Evolutionary conservation across 2,797 vertebrate genomes (phyloP).

Genomic region (Darevskia mixta): DNA sequence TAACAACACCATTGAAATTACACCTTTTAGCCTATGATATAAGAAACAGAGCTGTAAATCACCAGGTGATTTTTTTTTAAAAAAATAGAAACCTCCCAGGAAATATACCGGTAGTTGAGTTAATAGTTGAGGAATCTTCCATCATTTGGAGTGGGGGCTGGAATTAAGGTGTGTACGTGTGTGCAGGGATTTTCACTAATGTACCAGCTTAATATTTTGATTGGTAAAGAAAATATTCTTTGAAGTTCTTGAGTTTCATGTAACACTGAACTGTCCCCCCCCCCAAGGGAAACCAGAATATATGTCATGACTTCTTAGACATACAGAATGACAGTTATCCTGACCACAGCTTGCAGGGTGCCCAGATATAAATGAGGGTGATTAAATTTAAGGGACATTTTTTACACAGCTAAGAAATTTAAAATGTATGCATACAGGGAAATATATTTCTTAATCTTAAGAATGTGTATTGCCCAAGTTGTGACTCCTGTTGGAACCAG

Average conservation of each 20-base stretch:
- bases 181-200: not conserved
- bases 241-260: not conserved
- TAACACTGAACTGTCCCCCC: not conserved
- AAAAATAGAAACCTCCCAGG: constrained; percentile 38
- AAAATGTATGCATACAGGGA: rapidly evolving
- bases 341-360: not conserved
- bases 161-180: constrained; percentile 14
- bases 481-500: not conserved
- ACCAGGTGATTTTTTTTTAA: not conserved
- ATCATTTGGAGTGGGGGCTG: constrained; percentile 27
- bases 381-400: constrained; percentile 5
- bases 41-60: constrained; percentile 23
- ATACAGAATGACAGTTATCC: constrained; percentile 1
- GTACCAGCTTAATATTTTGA: constrained; percentile 8
- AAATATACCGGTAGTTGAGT: constrained; percentile 38
- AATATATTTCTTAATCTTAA: not conserved
- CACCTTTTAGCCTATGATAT: constrained; percentile 33
- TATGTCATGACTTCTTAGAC: constrained; percentile 23
- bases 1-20: constrained; percentile 45
- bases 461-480: not conserved
- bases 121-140: constrained; percentile 30
- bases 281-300: constrained; percentile 38
- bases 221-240: constrained; percentile 20
- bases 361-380: not conserved
- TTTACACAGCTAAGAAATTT: not conserved